These are phyloP conservation scores for Fopius arisanus DNA, from an alignment of 1,140 invertebrate genomes.

Conservation along the genomic window DNA sequence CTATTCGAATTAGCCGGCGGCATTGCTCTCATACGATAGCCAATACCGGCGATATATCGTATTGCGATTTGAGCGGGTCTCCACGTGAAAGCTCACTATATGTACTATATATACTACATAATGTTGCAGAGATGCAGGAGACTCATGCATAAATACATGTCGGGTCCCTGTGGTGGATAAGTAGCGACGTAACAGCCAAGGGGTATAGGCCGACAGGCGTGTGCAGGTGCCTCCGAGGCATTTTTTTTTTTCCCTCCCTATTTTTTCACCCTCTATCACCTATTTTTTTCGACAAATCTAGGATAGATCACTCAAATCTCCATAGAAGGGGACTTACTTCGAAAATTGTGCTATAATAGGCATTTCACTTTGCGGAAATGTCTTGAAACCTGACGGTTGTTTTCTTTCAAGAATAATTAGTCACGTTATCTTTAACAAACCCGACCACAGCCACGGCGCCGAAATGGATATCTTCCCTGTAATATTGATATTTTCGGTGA, in stretches of 20 bases:
- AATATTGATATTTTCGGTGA: too few relatives aligned
- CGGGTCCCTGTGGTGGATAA: constrained; percentile 31
- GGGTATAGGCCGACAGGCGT: constrained; percentile 45
- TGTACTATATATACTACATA: constrained; percentile 9
- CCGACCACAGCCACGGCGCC: too few relatives aligned
- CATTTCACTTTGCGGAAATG: too few relatives aligned
- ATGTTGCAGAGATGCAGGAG: neutral
- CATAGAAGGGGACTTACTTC: too few relatives aligned
- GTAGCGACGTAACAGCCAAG: constrained; percentile 43
- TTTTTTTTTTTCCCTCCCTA: neutral
- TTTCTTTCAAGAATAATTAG: too few relatives aligned
- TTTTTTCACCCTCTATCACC: constrained; percentile 22
- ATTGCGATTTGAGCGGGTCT: constrained; percentile 11
- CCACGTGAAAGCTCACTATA: constrained; percentile 22
- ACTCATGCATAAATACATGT: constrained; percentile 49
- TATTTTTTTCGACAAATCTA: too few relatives aligned
- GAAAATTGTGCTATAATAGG: too few relatives aligned
- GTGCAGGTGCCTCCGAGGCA: constrained; percentile 45
- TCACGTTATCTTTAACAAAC: too few relatives aligned
- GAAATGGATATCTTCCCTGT: too few relatives aligned
- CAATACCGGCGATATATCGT: constrained; percentile 1
- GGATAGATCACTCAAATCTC: too few relatives aligned
- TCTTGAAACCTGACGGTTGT: too few relatives aligned
- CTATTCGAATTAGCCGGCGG: constrained; percentile 22
- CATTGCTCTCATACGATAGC: neutral